Conservation (phyloP, 2,113 vertebrate species). For the Dasyurus viverrinus region DNA sequence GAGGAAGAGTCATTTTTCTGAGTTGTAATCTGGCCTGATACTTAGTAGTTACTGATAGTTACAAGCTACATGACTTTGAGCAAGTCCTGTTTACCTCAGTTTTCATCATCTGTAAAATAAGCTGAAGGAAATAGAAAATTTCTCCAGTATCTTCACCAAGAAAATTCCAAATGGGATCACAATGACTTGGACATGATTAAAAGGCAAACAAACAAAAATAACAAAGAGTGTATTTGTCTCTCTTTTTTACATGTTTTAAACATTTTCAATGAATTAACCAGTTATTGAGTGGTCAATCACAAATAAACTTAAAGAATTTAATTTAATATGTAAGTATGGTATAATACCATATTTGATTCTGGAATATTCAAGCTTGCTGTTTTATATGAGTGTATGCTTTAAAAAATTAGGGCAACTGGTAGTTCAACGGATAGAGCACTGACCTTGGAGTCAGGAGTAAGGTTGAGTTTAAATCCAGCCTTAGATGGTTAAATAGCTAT, state of each 20-base stretch:
- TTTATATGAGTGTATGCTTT: not conserved
- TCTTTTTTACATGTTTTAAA: not conserved
- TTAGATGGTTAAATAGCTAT: too few species aligned
- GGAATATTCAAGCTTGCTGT: not conserved
- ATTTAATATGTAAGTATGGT: not conserved
- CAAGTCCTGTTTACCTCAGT: not conserved
- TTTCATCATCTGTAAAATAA: not conserved
- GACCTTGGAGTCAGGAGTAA: too few species aligned
- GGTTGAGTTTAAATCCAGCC: too few species aligned
- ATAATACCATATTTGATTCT: not conserved
- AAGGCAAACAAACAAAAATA: not conserved
- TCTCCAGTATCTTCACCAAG: too few species aligned
- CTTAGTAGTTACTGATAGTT: too few species aligned
- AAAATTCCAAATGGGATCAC: not conserved
- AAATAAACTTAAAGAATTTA: not conserved
- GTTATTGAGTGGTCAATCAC: conserved; percentile 4
- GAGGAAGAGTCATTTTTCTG: not conserved
- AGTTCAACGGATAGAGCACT: too few species aligned
- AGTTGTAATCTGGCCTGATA: too few species aligned
- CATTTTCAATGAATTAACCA: not conserved
- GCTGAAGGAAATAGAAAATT: not conserved
- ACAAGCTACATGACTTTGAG: too few species aligned
- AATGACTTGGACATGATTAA: not conserved
- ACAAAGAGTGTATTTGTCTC: too few species aligned
- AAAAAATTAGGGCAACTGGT: not conserved